Evolutionary conservation across 1,140 invertebrate species (phyloP).

Genomic region (Drosophila tani): DNA sequence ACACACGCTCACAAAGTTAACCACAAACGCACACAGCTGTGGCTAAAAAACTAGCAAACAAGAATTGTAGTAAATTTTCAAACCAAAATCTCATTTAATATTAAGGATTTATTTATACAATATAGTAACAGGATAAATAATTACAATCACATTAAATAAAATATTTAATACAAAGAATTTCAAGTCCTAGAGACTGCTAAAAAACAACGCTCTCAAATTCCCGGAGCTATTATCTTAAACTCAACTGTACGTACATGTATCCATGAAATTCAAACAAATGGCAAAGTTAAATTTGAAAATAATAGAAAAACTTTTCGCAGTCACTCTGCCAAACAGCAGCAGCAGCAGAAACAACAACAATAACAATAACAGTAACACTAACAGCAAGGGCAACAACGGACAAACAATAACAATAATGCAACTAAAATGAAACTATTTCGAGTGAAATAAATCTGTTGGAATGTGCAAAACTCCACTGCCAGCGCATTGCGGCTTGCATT

Average conservation of each 20-base stretch:
- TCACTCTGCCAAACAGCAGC: constrained; percentile 64
- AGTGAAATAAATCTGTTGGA: constrained; percentile 84
- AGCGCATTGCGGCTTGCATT: constrained; percentile 78
- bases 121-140: not conserved
- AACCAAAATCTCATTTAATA: not conserved
- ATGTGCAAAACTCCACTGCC: constrained; percentile 77
- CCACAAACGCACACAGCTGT: constrained; percentile 40
- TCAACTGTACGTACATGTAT: constrained; percentile 35
- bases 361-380: constrained; percentile 32
- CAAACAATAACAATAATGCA: constrained; percentile 82
- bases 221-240: not conserved
- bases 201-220: not conserved
- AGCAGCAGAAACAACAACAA: constrained; percentile 39
- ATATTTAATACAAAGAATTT: no score
- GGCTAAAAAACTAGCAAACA: not conserved
- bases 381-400: constrained; percentile 42
- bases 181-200: not conserved
- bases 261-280: constrained; percentile 80
- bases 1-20: constrained; percentile 10
- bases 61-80: no score
- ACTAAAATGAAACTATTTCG: constrained; percentile 82
- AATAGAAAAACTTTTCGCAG: constrained; percentile 82
- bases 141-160: not conserved
- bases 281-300: constrained; percentile 84
- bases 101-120: not conserved